Evolutionary conservation across 1,140 invertebrate genomes (phyloP), one percentile per base, ranked within the genome.

Genomic region (Nebria ingens): DNA sequence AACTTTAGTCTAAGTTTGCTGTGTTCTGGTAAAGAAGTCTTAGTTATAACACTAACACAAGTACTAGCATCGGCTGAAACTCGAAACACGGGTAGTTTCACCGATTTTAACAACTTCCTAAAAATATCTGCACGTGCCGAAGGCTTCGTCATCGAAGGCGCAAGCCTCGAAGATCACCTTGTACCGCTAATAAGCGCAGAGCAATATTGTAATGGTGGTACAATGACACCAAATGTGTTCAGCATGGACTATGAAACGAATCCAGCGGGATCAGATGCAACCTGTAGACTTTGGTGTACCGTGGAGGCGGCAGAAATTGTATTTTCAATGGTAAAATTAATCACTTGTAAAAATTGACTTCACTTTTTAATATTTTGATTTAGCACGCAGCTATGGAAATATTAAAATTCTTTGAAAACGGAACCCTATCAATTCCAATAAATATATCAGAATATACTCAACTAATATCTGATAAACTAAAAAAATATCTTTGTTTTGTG

Each of bases 241-340:
- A 79, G 84, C 0, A 64, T 89, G 40, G 88, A 91, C 63, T 82
- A 88, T 62, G 87, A 90, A 65, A 82, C 81, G 62, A 84, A 85
- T 62, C 86, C 87, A 3, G 62, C 77, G 2, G 81, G 79, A 58
- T 76, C 76, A 13, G 79, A 86, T 58, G 83, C 82, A 52, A 82
- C 87, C 65, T 85, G 85, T 63, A 82, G 82, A 21, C 63, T 90
- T 0, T 78, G 77, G 22, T 72, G 85, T 45, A 77, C 79, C 42
- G 68, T 89, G 58, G 85, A 89, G 67, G 80, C 86, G 17, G 73
- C 89, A 3, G 89, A 92, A 76, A 71, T 89, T 15, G 77, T 85
- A 40, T 91, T 91, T 73, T 79, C 90, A 69, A 82, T 88, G 76
- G 88, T 90, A 73, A 72, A 63, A n/a, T n/a, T n/a, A n/a, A n/a